Base-by-base conservation (phyloP, 2,888 invertebrate species). In the Drosophila diplacantha region DNA sequence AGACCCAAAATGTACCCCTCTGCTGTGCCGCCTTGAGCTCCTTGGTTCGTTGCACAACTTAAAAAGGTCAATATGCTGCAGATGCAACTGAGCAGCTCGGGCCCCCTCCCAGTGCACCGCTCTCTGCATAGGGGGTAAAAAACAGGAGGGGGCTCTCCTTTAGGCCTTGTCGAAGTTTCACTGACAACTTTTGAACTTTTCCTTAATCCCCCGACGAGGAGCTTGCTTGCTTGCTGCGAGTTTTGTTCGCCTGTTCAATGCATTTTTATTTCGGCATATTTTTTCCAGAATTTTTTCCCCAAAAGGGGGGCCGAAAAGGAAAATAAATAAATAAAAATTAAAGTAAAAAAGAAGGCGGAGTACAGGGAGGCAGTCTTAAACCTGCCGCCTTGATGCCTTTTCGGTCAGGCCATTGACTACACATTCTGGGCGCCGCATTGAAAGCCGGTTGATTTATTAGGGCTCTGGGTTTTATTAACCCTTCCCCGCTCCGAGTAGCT, bases 261-360 rank as follows among this genome's bases (percentile, higher is more conserved):
- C 62, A 73, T 77, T 77, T 81, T 77, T 81, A 75, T 78, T 76
- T 78, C 34, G 49, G 49, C 71, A 64, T 26, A 66, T 75, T 81
- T 77, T 78, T 74, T 61, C 46, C n/a, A 61, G 3, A 32, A 41
- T 41, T 58, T 60, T 60, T 63, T 62, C 20, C 18, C 24, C 1
- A 16, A 35, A 8, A 7, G n/a, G 1, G 49, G 53, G 35, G 55
- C 9, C 20, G 18, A 35, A 4, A 59, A 35, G 14, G 22, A 41
- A 41, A 16, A 3, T 11, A 11, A 31, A 44, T 18, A 31, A 32
- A 8, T 11, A 22, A 59, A 46, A 34, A 34, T 18, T 22, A 6
- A 16, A 11, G 12, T 12, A 3, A 35, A 16, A 16, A 22, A 4
- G 50, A 9, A 18, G 12, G 18, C 6, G 5, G 26, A 20, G 41